phyloP scores from a whole-genome alignment of 1,140 invertebrate genomes.

The Solen grandis region DNA sequence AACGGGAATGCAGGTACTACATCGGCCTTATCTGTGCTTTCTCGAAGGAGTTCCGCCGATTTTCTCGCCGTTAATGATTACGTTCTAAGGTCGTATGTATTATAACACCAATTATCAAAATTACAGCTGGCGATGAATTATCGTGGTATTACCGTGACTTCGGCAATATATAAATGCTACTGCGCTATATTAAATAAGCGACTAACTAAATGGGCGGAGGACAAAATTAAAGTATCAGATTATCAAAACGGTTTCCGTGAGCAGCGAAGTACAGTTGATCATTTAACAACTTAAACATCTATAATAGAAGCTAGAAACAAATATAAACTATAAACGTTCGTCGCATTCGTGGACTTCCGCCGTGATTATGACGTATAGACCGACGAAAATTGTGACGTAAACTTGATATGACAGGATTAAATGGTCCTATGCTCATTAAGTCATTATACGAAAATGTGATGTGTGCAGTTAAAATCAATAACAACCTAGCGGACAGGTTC shows the following conservation, averaged over 20 bases:
- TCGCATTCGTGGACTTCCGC: constrained; percentile 21
- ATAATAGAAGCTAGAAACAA: constrained; percentile 31
- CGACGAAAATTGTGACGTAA: background rate
- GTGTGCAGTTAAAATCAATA: constrained; percentile 23
- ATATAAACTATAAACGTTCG: constrained; percentile 6
- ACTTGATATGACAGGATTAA: background rate
- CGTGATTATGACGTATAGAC: constrained; percentile 27
- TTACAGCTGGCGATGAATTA: no score
- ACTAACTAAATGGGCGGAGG: constrained; percentile 34
- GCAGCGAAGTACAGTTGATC: constrained; percentile 42
- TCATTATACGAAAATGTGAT: constrained; percentile 6
- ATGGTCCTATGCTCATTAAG: background rate
- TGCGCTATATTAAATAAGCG: constrained; percentile 48
- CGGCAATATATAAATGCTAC: constrained; percentile 20
- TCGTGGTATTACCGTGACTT: background rate
- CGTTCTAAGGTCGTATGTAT: no score
- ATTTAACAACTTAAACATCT: constrained; percentile 29
- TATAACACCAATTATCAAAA: no score
- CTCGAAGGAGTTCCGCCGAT: no score
- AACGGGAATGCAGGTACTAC: no score
- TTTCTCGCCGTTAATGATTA: no score
- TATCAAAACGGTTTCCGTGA: constrained; percentile 52
- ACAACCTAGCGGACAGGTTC: constrained; percentile 19
- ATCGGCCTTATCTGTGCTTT: no score
- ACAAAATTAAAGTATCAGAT: constrained; percentile 31